These are phyloP conservation scores for Xenus cinereus DNA, from an alignment of 2,113 vertebrate species.

Conservation along the genomic window DNA sequence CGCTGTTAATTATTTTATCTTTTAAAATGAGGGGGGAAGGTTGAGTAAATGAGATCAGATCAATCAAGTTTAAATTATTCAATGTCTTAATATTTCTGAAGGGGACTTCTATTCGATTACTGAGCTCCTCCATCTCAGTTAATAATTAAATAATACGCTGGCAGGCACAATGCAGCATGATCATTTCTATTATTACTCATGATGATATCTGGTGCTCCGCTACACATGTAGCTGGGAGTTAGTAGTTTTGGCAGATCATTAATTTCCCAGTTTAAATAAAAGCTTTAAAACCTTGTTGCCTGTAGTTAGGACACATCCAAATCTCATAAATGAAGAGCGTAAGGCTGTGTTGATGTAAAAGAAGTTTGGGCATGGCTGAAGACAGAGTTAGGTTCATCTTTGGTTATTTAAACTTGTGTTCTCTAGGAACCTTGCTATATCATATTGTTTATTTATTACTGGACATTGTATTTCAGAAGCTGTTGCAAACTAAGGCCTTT, in stretches of 20 bases:
- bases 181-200: conserved; percentile 59
- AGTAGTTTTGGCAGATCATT: conserved; percentile 57
- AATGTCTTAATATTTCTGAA: conserved; percentile 72
- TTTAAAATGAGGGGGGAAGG: conserved; percentile 58
- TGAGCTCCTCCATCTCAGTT: conserved; percentile 50
- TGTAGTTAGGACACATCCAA: conserved; percentile 17
- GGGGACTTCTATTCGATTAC: conserved; percentile 64
- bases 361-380: background rate
- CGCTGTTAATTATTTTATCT: conserved; percentile 66
- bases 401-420: background rate
- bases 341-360: background rate
- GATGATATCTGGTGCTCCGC: conserved; percentile 45
- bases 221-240: conserved; percentile 59
- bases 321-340: background rate
- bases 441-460: background rate
- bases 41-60: conserved; percentile 67
- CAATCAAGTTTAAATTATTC: conserved; percentile 70
- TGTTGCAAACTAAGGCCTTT: background rate
- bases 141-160: conserved; percentile 60
- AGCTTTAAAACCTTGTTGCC: conserved; percentile 54
- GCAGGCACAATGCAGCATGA: conserved; percentile 57
- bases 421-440: background rate
- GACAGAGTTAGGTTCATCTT: background rate
- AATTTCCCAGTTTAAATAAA: conserved; percentile 65
- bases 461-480: background rate